A percentile compares a stretch with the other conserved stretches of the same genome.
phyloP scores from a whole-genome alignment of 1,140 invertebrate species.

The Conus betulinus region DNA sequence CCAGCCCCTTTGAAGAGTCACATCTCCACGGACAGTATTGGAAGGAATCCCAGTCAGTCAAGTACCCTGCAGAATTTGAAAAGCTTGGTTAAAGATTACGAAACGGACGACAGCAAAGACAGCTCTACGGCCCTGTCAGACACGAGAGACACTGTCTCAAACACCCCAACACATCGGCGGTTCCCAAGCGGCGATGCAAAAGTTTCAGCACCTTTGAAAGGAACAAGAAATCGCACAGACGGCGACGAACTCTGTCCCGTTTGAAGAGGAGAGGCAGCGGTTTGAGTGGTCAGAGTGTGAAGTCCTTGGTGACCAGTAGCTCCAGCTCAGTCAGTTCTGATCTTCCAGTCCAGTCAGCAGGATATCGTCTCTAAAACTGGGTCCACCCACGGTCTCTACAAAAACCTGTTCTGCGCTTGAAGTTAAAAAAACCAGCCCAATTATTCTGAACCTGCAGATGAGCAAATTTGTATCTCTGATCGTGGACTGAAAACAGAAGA shows the following conservation, averaged over 20 bases:
- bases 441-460: too few species aligned
- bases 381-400: too few species aligned
- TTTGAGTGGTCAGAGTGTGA: background rate
- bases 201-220: background rate
- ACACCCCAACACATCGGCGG: background rate
- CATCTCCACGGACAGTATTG: background rate
- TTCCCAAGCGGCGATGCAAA: background rate
- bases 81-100: background rate
- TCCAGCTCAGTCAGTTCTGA: background rate
- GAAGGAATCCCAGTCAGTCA: background rate
- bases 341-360: background rate
- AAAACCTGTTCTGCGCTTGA: too few species aligned
- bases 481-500: too few species aligned
- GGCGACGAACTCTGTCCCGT: background rate
- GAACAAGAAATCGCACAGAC: background rate
- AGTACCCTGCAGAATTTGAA: background rate
- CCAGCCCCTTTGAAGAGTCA: background rate
- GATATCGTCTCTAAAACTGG: background rate
- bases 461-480: too few species aligned
- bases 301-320: background rate
- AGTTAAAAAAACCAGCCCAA: too few species aligned
- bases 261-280: background rate
- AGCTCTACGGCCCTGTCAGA: background rate
- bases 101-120: background rate
- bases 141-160: background rate